Percentiles rank a stretch among this genome's conserved stretches.
Conservation (phyloP, 2,888 invertebrate genomes). For the Suillia variegata region DNA sequence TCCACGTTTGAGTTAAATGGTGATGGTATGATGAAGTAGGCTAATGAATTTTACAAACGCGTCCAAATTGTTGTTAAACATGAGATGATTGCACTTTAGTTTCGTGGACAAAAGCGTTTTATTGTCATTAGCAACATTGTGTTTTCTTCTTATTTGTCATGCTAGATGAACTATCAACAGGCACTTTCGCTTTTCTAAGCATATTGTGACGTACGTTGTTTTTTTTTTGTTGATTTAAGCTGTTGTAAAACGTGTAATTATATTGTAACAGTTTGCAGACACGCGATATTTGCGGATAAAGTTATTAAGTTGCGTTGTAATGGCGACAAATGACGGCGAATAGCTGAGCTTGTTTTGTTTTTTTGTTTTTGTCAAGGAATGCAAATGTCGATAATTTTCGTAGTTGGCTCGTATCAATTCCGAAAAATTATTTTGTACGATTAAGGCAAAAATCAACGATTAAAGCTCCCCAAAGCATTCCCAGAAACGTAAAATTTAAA, state of each 20-base stretch:
- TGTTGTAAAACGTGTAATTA: background rate
- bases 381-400: too few relatives aligned
- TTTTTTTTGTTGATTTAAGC: background rate
- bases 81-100: conserved; percentile 21
- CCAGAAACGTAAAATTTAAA: too few relatives aligned
- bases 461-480: too few relatives aligned
- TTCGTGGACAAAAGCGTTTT: background rate
- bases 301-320: background rate
- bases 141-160: background rate
- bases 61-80: conserved; percentile 39
- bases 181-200: conserved; percentile 2
- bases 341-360: too few relatives aligned
- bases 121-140: background rate
- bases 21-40: background rate
- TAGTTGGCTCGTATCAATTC: too few relatives aligned
- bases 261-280: background rate
- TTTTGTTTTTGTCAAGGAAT: too few relatives aligned
- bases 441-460: too few relatives aligned
- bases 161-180: background rate
- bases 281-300: conserved; percentile 3
- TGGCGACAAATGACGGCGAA: conserved; percentile 1
- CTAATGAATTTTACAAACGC: conserved; percentile 8
- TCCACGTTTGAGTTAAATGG: too few relatives aligned
- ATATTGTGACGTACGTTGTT: background rate
- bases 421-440: too few relatives aligned